Evolutionary conservation across 2,797 vertebrate species (phyloP), one percentile per base, ranked within the genome.

Genomic region (Antennarius maculatus): DNA sequence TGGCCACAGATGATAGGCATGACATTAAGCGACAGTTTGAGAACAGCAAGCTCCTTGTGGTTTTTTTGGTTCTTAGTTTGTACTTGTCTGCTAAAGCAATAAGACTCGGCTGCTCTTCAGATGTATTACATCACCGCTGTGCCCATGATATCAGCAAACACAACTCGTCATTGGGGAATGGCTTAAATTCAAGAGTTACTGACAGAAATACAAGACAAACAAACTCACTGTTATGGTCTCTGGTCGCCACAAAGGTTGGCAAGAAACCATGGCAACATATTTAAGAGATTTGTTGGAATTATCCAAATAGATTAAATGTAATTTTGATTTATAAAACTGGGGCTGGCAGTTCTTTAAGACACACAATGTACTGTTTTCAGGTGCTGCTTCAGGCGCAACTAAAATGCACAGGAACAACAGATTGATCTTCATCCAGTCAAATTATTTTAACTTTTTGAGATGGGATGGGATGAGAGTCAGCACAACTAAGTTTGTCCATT

Each of bases 31-130:
- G 77, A 63, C 82, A 60, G 79, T 59, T 68, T 64, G 72, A 85
- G 80, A 89, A 89, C 80, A 89, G 86, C 81, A 63, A 84, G 76
- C 81, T 83, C 80, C 87, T 76, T 89, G 89, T 87, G 86, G 88
- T 80, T 86, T 89, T 73, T 34, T 73, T 27, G 27, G 80, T 76
- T 84, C 70, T 84, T 76, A 85, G 70, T 85, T 85, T 77, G 86
- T 74, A 81, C 63, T 71, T 27, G 79, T 87, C 82, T 89, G 78
- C 69, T 76, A 71, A 59, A 85, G 86, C 75, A 88, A 86, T 86
- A 88, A 86, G 55, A 64, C 81, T 69, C 31, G 46, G 69, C 66
- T 63, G 74, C 66, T 71, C 69, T 66, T 83, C 71, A 74, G 52
- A 82, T 74, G 66, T 73, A 84, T 85, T 86, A 87, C 83, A 87